phyloP scores from a whole-genome alignment of 1,140 invertebrate genomes.

The Zaprionus lachaisei region DNA sequence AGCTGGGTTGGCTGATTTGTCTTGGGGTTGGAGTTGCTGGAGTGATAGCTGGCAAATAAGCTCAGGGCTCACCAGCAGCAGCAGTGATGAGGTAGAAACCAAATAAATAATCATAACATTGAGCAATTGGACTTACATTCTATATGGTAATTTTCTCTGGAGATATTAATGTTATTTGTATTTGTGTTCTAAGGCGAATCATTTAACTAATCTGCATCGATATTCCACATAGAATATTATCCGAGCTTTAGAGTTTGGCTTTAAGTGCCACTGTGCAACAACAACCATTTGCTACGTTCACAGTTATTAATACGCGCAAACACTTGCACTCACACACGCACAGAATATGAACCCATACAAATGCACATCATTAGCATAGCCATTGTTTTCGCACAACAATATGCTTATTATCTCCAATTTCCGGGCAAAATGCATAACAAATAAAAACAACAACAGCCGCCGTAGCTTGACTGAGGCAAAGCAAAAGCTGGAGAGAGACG shows the following conservation, averaged over 20 bases:
- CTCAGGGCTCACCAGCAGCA: not conserved
- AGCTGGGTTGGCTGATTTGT: conserved; percentile 13
- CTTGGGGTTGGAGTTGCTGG: not conserved
- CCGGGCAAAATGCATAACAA: conserved; percentile 80
- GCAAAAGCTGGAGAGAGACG: not conserved
- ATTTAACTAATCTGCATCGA: not conserved
- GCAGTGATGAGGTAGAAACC: not conserved
- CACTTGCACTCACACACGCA: conserved; percentile 1
- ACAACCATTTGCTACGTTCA: conserved; percentile 36
- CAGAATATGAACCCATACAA: conserved; percentile 55
- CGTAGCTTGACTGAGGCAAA: not conserved
- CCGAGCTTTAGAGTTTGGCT: conserved; percentile 10
- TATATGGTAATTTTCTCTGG: not conserved
- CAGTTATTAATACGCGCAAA: conserved; percentile 49
- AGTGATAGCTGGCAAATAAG: conserved; percentile 5
- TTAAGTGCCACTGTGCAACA: conserved; percentile 17
- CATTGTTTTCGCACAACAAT: conserved; percentile 80
- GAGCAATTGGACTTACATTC: not conserved
- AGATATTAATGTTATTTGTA: not conserved
- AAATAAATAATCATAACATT: not conserved
- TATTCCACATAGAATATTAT: not conserved
- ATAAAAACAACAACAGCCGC: conserved; percentile 72
- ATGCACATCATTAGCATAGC: conserved; percentile 76
- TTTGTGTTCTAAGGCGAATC: too few species aligned
- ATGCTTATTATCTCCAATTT: conserved; percentile 82